Conservation (phyloP, 2,113 vertebrate species). For the Caloenas nicobarica region DNA sequence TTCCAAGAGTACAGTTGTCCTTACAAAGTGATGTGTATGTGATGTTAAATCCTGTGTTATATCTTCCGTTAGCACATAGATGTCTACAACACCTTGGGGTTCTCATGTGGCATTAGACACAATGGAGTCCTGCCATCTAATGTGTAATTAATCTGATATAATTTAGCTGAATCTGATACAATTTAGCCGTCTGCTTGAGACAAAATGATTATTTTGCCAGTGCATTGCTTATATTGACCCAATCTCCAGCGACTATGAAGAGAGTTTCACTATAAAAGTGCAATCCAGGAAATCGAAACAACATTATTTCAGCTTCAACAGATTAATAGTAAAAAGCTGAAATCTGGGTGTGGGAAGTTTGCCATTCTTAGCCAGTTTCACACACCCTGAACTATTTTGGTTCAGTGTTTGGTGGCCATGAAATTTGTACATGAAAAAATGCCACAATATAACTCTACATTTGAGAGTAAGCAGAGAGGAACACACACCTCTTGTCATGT, state of each 20-base stretch:
- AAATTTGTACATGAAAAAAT: rapidly evolving
- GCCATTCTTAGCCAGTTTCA: background rate
- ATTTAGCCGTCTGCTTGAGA: background rate
- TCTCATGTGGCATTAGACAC: background rate
- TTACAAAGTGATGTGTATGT: background rate
- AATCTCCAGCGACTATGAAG: background rate
- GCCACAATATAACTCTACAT: rapidly evolving
- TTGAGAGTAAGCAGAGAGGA: background rate
- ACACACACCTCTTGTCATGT: background rate
- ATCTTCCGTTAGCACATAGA: background rate
- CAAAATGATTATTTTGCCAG: background rate
- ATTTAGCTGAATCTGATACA: background rate
- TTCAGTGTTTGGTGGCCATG: background rate
- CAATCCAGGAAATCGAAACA: background rate
- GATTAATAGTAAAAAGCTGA: background rate
- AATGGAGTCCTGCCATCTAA: background rate
- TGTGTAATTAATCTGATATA: background rate
- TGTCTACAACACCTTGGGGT: background rate
- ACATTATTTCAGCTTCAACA: background rate
- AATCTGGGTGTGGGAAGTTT: background rate
- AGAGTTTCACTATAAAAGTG: background rate
- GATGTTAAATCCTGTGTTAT: background rate
- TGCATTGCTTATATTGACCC: background rate
- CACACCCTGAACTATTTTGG: rapidly evolving
- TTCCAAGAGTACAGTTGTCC: background rate